phyloP scores from a whole-genome alignment of 2,113 vertebrate species.

The rat (Rattus norvegicus) region GRCr8 NC_086032.1:59948001-59948500 shows the following conservation, averaged over 20 bases:
- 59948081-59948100: slow-evolving; percentile 84
- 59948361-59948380: slow-evolving; percentile 24
- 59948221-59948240: slow-evolving; percentile 84
- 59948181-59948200: slow-evolving; percentile 82
- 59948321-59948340: slow-evolving; percentile 63
- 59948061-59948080: slow-evolving; percentile 82
- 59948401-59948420: neutral
- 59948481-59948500: slow-evolving; percentile 40
- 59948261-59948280: slow-evolving; percentile 79
- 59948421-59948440: neutral
- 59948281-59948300: slow-evolving; percentile 77
- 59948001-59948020: slow-evolving; percentile 80
- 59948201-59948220: slow-evolving; percentile 83
- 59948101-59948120: slow-evolving; percentile 81
- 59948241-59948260: slow-evolving; percentile 79
- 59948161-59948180: slow-evolving; percentile 86
- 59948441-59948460: slow-evolving; percentile 42
- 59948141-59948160: slow-evolving; percentile 84
- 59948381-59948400: neutral
- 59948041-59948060: slow-evolving; percentile 83
- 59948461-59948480: slow-evolving; percentile 64
- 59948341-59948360: slow-evolving; percentile 53
- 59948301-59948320: slow-evolving; percentile 65
- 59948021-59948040: slow-evolving; percentile 76
- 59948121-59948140: slow-evolving; percentile 86